phyloP scores from a whole-genome alignment of 2,113 vertebrate genomes.

The Sinocyclocheilus maitianheensis region DNA sequence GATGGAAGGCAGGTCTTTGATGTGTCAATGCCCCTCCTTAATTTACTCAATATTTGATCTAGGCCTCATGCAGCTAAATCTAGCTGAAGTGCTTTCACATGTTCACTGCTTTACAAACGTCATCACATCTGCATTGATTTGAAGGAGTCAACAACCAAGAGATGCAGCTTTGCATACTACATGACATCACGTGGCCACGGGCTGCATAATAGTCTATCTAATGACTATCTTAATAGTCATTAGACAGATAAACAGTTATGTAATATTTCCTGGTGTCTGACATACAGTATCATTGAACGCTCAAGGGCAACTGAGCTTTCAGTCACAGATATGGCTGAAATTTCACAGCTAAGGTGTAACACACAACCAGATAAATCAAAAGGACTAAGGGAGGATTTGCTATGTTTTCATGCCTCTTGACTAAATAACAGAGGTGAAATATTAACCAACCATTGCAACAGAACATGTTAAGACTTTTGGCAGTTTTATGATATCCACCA shows the following conservation, averaged over 20 bases:
- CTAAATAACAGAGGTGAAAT: neutral
- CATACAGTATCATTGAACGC: neutral
- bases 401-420: neutral
- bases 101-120: constrained; percentile 41
- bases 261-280: constrained; percentile 45
- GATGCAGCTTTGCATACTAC: constrained; percentile 45
- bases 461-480: neutral
- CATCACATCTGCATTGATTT: constrained; percentile 36
- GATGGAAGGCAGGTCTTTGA: constrained; percentile 72
- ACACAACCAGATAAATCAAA: neutral
- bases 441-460: neutral
- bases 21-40: constrained; percentile 72
- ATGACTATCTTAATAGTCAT: constrained; percentile 36
- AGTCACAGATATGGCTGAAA: constrained; percentile 37
- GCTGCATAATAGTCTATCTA: neutral
- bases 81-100: constrained; percentile 65
- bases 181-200: constrained; percentile 19
- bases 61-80: constrained; percentile 71
- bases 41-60: constrained; percentile 77
- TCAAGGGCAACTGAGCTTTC: neutral
- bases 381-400: neutral
- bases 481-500: neutral
- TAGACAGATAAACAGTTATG: constrained; percentile 45
- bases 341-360: constrained; percentile 35
- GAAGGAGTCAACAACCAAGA: constrained; percentile 26